These are phyloP conservation scores for Micropoecilia bifurca DNA, from an alignment of 2,797 vertebrate genomes.

Conservation along the genomic window DNA sequence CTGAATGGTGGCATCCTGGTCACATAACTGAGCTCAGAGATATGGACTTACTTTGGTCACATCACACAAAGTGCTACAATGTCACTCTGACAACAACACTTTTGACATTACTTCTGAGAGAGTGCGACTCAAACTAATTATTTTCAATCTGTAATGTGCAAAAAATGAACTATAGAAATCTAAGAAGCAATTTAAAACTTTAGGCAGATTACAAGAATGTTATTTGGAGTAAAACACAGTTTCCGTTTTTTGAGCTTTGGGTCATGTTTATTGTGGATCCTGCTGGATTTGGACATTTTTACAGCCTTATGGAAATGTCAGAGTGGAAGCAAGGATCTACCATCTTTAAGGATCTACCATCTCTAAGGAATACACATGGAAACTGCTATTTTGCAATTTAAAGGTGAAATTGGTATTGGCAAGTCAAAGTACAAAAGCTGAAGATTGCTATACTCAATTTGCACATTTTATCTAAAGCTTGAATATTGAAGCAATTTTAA, in stretches of 20 bases:
- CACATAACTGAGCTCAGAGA: background rate
- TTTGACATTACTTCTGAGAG: background rate
- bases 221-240: background rate
- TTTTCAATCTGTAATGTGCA: background rate
- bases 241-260: background rate
- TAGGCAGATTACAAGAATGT: background rate
- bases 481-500: background rate
- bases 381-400: background rate
- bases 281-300: background rate
- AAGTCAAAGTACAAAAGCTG: background rate
- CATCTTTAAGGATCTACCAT: background rate
- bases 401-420: background rate
- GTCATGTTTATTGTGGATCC: background rate
- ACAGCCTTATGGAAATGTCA: background rate
- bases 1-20: background rate
- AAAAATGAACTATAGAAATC: background rate
- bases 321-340: background rate
- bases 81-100: background rate
- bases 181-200: background rate
- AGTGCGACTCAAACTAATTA: background rate
- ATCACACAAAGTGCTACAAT: background rate
- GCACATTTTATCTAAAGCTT: background rate
- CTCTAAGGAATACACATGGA: background rate
- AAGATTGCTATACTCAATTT: background rate
- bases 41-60: background rate